Conservation (phyloP, 37 sponge, comb jelly and placozoan species). For the Ianthella basta region DNA sequence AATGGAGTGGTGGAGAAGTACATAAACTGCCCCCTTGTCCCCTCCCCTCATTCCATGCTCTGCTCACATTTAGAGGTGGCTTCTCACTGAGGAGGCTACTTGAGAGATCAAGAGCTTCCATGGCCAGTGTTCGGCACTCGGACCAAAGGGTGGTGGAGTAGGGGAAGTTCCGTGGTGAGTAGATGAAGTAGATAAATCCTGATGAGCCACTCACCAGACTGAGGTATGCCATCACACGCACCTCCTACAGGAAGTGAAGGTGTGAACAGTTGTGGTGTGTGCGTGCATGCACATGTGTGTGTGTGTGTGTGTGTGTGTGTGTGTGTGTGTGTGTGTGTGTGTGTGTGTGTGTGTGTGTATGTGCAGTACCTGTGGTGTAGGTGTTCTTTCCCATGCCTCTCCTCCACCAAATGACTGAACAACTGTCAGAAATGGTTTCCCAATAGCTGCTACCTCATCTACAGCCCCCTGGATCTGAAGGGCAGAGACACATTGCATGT, state of each 20-base stretch:
- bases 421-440: slow-evolving; percentile 28
- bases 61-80: slow-evolving; percentile 4
- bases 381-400: slow-evolving; percentile 34
- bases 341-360: too few species aligned
- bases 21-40: background rate
- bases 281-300: too few species aligned
- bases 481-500: background rate
- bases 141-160: slow-evolving; percentile 37
- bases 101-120: slow-evolving; percentile 34
- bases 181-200: slow-evolving; percentile 30
- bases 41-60: background rate
- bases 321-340: too few species aligned
- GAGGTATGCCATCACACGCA: slow-evolving; percentile 22
- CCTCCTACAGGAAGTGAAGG: slow-evolving; percentile 11
- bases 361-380: slow-evolving; percentile 24
- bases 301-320: too few species aligned
- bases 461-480: slow-evolving; percentile 15
- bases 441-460: background rate
- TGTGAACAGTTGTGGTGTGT: too few species aligned
- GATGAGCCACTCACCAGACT: slow-evolving; percentile 16
- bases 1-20: too few species aligned
- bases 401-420: slow-evolving; percentile 42
- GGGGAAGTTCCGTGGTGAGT: slow-evolving; percentile 17
- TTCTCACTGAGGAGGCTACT: slow-evolving; percentile 16
- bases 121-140: slow-evolving; percentile 35